Conservation (phyloP, 2,113 vertebrate species). For the Pandion haliaetus region DNA sequence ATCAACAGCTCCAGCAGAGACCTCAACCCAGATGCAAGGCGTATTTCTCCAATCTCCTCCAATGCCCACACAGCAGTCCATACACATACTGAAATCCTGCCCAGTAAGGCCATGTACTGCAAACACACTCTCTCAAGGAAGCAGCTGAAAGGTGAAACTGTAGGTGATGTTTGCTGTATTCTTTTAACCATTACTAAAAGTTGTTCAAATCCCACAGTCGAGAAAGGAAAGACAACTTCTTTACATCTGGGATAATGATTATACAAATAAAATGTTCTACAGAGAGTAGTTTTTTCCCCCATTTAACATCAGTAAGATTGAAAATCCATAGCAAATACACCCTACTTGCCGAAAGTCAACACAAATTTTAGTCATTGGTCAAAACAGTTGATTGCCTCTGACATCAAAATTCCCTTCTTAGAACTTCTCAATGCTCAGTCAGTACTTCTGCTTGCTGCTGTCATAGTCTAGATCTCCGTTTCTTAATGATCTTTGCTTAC, state of each 20-base stretch:
- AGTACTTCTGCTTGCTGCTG: neutral
- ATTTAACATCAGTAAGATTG: neutral
- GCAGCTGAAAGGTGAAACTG: neutral
- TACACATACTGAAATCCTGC: neutral
- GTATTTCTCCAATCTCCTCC: neutral
- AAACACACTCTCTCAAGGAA: neutral
- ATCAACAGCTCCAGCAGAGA: neutral
- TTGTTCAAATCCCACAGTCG: neutral
- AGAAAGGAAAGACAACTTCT: neutral
- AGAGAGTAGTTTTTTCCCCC: neutral
- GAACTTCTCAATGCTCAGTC: neutral
- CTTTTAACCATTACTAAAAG: neutral
- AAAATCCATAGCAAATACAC: neutral
- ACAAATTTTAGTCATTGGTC: neutral
- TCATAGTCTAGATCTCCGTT: neutral
- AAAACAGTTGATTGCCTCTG: neutral
- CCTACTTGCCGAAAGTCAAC: neutral
- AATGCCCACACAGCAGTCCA: neutral
- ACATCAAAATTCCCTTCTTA: neutral
- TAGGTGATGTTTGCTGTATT: neutral
- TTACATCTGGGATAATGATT: neutral
- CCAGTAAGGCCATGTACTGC: neutral
- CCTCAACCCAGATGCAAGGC: neutral
- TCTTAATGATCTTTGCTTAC: neutral
- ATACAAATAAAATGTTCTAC: neutral